Base-by-base conservation (phyloP, 2,113 vertebrate genomes). In the Nansenia antarctica region DNA sequence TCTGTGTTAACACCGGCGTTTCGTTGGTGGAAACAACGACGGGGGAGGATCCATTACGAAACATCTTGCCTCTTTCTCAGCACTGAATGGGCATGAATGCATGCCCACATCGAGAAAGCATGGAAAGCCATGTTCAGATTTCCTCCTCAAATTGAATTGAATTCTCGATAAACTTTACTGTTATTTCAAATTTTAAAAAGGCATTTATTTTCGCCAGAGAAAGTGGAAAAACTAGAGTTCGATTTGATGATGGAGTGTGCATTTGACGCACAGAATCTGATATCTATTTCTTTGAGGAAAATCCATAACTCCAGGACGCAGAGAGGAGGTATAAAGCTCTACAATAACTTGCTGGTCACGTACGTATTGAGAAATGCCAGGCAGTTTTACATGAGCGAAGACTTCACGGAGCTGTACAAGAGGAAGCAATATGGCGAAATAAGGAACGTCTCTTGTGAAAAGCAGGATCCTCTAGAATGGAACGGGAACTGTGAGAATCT, bases 291-390 rank as follows among this genome's bases (percentile, higher is more conserved):
- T 85, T 92, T 97, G 90, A 92, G 95, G 87, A 97, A 97, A 93
- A 97, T 97, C 91, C 95, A 96, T 90, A 96, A 91, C 93, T 96
- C 95, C 82, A 94, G 94, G 88, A 96, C 93, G 77, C 95, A 97
- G 92, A 90, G 95, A 91, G 95, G 95, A 76, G 95, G 95, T 82
- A 95, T 97, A 91, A 96, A 95, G 92, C 95, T 97, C 76, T 95
- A 97, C 92, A 97, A 96, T 93, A 96, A 96, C 91, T 95, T 97
- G 73, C 93, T 97, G 86, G 95, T 97, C 76, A 96, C 95, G 77
- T 96, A 95, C 88, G 95, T 97, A 67, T 93, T 97, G 84, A 93
- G 94, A 88, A 97, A 96, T 94, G 95, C 95, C 85, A 91, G 94
- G 85, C 94, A 96, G 91, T 92, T 96, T 79, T 95, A 96, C 85